Base-by-base conservation (phyloP, 1,140 invertebrate species). In the Dinothrombium tinctorium region DNA sequence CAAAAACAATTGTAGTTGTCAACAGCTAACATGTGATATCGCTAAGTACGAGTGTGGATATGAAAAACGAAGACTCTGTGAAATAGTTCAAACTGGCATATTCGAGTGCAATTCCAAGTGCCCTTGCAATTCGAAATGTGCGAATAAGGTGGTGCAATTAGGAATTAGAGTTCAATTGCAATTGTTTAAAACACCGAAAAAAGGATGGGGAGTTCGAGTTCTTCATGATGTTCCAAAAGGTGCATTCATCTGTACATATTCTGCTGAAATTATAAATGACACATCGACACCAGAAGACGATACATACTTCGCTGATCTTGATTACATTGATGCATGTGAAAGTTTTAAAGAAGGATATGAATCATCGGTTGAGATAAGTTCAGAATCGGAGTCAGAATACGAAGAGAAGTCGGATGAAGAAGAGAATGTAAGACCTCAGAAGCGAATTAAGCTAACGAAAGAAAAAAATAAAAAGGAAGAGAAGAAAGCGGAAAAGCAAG, bases 31-130 rank as follows among this genome's bases (percentile, higher is more conserved):
- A 42, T 67, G 65, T 12, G 65, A 66, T 2, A 12, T 22, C 9
- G 24, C 8, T n/a, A 52, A 63, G 11, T 76, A 75, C 59, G 72
- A 76, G 0, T 87, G 86, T 37, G 32, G 29, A 1, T 83, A 83
- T 20, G 23, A 39, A 14, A n/a, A 45, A 20, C n/a, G 33, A 1
- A 75, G 69, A 9, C 76, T 84, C 0, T 77, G 23, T 22, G n/a
- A 32, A 11, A 11, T 24, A 17, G 5, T 38, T 14, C 17, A 15
- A 0, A 40, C 37, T 28, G 43, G 26, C 2, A 28, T 94, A 29
- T 92, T 76, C 55, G 87, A 94, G 60, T 94, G 87, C 56, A 94
- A 92, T 54, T 76, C 74, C 49, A 62, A 65, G 0, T 94, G 87
- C 48, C 66, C 64, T 41, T 94, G 87, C 57, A 57, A 54, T 3